Evolutionary conservation across 2,797 vertebrate species (phyloP).

Genomic region (Cheirogaleus major): DNA sequence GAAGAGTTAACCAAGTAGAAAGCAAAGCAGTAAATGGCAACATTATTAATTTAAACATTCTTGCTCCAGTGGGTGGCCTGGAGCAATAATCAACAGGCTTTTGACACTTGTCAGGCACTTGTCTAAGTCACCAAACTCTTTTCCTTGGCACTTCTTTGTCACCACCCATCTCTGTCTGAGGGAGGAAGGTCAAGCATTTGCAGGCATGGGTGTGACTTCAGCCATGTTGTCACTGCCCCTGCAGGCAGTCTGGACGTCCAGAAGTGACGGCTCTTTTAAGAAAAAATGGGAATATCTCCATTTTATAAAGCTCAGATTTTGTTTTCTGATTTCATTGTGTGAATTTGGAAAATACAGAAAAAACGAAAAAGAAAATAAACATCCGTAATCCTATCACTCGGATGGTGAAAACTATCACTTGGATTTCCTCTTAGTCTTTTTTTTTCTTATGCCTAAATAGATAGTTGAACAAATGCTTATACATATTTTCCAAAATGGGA

Average conservation of each 20-base stretch:
- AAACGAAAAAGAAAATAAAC: not conserved
- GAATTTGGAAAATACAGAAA: not conserved
- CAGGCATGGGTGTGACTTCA: not conserved
- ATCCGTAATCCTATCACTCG: not conserved
- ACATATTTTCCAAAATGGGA: not conserved
- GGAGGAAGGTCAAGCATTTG: not conserved
- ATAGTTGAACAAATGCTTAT: not conserved
- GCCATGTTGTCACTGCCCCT: not conserved
- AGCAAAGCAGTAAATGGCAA: not conserved
- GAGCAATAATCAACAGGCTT: not conserved
- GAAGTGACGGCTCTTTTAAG: not conserved
- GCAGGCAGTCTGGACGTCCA: not conserved
- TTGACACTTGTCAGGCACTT: not conserved
- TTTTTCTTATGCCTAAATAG: fast-evolving
- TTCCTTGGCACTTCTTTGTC: not conserved
- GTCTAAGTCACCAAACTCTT: not conserved
- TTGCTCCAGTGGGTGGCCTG: not conserved
- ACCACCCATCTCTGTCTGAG: not conserved
- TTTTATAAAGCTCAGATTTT: not conserved
- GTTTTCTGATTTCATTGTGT: not conserved
- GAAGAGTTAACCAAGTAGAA: not conserved
- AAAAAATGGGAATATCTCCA: not conserved
- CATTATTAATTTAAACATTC: not conserved
- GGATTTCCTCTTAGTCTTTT: not conserved
- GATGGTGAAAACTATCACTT: not conserved